Base-by-base conservation (phyloP, 2,113 vertebrate species). In the Paratilapia polleni region DNA sequence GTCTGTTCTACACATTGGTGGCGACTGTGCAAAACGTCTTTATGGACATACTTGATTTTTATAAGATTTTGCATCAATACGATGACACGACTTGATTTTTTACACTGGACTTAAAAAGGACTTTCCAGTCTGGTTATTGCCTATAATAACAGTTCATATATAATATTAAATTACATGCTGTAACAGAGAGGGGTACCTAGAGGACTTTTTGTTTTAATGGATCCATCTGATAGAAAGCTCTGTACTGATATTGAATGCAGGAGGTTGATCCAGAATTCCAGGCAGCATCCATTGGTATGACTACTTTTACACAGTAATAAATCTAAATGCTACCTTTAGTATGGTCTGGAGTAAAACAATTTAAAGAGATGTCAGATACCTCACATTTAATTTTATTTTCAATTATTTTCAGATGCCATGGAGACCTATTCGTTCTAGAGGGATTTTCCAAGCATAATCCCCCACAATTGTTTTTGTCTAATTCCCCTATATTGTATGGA, bases 401-500 rank as follows among this genome's bases (percentile, higher is more conserved):
- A 57, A 36, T 87, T 63, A 22, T 58, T 73, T 61, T 61, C 28
- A 49, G 54, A 77, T 75, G 31, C 41, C 41, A 24, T 47, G 26
- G 36, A 60, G 58, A 19, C 9, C 79, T 17, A 47, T 47, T 93
- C 75, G 58, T 81, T 59, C 38, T 47, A 20, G 70, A 75, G 62
- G 88, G 74, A 80, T 90, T 88, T 76, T 80, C 63, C 47, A 68
- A 52, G 36, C 74, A 15, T 92, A 91, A 90, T 87, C 89, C 79
- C 62, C 82, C 77, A 87, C 91, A 90, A 87, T 90, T 87, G 87
- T 81, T 84, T 89, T 87, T 86, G 88, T 91, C 83, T 90, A 92
- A 92, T 88, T 91, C 92, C 86, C 24, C 70, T 17, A 87, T 87
- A 95, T 90, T 94, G 92, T 93, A 94, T 94, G 93, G 90, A 94